Evolutionary conservation across 1,140 invertebrate species (phyloP).

Genomic region (Ips typographus): DNA sequence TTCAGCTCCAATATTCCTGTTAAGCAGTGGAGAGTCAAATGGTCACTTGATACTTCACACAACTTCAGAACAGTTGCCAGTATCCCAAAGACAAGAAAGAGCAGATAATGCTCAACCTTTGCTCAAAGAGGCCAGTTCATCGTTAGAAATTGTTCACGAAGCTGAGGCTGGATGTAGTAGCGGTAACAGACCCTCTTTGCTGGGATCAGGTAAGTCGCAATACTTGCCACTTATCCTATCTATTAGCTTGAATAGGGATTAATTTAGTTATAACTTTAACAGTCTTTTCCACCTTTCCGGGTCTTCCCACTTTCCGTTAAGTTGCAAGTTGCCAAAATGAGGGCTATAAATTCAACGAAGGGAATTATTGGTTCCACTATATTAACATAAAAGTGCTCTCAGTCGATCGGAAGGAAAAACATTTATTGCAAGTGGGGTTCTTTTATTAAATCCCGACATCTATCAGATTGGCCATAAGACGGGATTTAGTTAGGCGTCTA

Average conservation of each 20-base stretch:
- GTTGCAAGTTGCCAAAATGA: conserved; percentile 30
- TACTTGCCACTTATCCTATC: background rate
- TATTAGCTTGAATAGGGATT: background rate
- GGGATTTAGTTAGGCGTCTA: conserved; percentile 43
- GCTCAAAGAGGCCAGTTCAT: conserved; percentile 42
- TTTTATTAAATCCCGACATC: conserved; percentile 48
- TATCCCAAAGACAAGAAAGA: conserved; percentile 29
- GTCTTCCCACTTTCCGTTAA: background rate
- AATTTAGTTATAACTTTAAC: background rate
- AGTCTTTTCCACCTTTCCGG: background rate
- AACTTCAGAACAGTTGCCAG: conserved; percentile 35
- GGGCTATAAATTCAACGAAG: conserved; percentile 26
- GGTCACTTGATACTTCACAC: conserved; percentile 50
- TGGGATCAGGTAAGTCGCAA: conserved; percentile 45
- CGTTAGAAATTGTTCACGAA: conserved; percentile 44
- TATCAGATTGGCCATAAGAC: conserved; percentile 44
- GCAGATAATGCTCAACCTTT: conserved; percentile 32
- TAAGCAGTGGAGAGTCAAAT: conserved; percentile 47
- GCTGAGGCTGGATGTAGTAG: conserved; percentile 39
- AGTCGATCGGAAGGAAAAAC: conserved; percentile 39
- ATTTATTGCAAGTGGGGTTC: conserved; percentile 44
- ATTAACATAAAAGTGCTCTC: conserved; percentile 38
- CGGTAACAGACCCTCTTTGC: conserved; percentile 28
- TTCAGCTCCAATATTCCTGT: conserved; percentile 48
- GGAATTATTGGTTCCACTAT: conserved; percentile 36